Conservation (phyloP, 2,888 invertebrate genomes). For the Malachius bipustulatus region DNA sequence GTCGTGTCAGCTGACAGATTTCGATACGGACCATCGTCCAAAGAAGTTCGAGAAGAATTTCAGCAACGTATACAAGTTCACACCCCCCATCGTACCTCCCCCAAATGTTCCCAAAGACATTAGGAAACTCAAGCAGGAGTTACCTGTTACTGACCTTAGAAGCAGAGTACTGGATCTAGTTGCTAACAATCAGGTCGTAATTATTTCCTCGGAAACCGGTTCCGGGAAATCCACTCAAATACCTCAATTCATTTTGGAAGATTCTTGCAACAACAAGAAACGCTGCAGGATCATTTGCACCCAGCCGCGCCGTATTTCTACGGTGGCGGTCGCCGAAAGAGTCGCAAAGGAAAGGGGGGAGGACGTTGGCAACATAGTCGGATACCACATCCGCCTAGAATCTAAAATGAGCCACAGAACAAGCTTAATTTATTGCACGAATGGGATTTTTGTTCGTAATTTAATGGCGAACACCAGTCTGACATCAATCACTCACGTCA, state of each 20-base stretch:
- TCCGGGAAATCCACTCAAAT: constrained; percentile 94
- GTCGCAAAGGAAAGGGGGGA: constrained; percentile 55
- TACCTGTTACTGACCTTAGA: constrained; percentile 58
- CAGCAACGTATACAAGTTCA: constrained; percentile 23
- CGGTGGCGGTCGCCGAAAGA: constrained; percentile 79
- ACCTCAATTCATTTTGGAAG: constrained; percentile 83
- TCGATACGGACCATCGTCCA: constrained; percentile 7
- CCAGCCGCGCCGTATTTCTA: constrained; percentile 85
- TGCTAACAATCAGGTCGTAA: constrained; percentile 54
- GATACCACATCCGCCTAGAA: constrained; percentile 71
- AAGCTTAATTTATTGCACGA: constrained; percentile 82
- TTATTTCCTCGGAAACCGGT: constrained; percentile 77
- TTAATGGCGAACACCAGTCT: constrained; percentile 72
- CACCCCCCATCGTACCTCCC: constrained; percentile 22
- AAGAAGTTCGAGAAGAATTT: constrained; percentile 19
- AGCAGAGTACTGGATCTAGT: constrained; percentile 56
- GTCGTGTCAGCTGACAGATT: neutral
- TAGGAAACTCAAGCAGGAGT: constrained; percentile 46
- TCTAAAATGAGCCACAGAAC: constrained; percentile 70
- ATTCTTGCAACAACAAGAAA: constrained; percentile 46
- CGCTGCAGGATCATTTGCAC: constrained; percentile 82
- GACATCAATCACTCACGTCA: constrained; percentile 65
- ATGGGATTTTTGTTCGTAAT: constrained; percentile 76
- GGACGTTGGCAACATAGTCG: constrained; percentile 39
- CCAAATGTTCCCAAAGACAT: constrained; percentile 11